phyloP scores from a whole-genome alignment of 2,113 vertebrate species.

The Halichoeres trimaculatus region DNA sequence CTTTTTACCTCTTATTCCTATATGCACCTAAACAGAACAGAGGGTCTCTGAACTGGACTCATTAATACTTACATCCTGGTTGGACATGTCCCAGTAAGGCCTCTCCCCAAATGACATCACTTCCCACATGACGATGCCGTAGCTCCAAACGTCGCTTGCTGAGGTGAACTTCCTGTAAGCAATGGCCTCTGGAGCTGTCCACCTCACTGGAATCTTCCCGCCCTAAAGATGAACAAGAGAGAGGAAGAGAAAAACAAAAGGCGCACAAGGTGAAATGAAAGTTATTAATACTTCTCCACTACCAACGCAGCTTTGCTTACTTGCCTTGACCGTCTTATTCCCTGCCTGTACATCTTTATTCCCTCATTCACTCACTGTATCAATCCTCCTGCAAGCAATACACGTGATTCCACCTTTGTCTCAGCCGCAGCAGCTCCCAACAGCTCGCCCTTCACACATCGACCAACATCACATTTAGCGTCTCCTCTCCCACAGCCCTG shows the following conservation, averaged over 20 bases:
- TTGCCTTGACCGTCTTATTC: not conserved
- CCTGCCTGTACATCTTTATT: constrained; percentile 5
- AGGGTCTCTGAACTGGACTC: not conserved
- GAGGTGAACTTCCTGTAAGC: constrained; percentile 87
- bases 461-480: constrained; percentile 63
- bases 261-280: not conserved
- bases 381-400: constrained; percentile 39
- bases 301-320: no score
- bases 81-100: constrained; percentile 88
- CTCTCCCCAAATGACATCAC: constrained; percentile 87
- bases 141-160: constrained; percentile 87
- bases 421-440: constrained; percentile 48
- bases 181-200: constrained; percentile 86
- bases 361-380: constrained; percentile 22
- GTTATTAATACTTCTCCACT: not conserved
- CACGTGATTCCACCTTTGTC: constrained; percentile 19
- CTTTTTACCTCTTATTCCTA: no score
- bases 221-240: constrained; percentile 77
- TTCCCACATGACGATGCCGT: constrained; percentile 88
- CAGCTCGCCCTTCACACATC: constrained; percentile 71
- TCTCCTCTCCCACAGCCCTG: constrained; percentile 52
- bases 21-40: no score
- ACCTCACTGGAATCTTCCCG: constrained; percentile 86
- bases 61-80: constrained; percentile 83
- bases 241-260: not conserved